These are phyloP conservation scores for Pipistrellus kuhlii DNA, from an alignment of 2,797 vertebrate genomes.

Conservation along the genomic window DNA sequence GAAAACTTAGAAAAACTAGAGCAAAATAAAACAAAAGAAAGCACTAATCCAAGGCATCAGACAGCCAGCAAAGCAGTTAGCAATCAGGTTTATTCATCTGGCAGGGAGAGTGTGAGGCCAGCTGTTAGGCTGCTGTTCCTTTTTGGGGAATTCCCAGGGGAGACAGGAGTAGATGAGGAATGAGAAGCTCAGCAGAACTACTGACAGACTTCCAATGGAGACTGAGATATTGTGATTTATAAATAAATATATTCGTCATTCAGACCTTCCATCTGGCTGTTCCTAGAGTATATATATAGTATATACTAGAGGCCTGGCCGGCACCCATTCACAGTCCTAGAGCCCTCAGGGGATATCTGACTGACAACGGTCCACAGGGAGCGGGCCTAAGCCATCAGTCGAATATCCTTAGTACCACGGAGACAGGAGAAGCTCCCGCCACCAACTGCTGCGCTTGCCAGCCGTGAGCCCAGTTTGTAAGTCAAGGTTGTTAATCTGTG, in stretches of 20 bases:
- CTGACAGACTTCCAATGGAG: neutral
- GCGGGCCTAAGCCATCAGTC: too few relatives aligned
- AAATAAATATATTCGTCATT: neutral
- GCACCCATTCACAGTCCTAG: too few relatives aligned
- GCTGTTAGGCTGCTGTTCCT: neutral
- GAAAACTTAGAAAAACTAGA: neutral
- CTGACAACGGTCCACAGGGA: too few relatives aligned
- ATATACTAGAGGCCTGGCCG: too few relatives aligned
- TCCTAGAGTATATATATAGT: neutral
- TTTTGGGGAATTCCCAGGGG: neutral
- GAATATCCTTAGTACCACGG: too few relatives aligned
- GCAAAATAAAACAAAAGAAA: neutral
- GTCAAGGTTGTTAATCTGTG: neutral
- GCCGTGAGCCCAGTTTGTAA: too few relatives aligned
- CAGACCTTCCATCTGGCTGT: neutral
- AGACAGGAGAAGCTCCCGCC: too few relatives aligned
- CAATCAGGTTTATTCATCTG: neutral
- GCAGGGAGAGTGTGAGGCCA: neutral
- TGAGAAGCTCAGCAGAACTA: neutral
- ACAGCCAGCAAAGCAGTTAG: neutral
- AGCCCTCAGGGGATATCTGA: too few relatives aligned
- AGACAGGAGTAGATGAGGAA: neutral
- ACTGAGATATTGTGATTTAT: neutral
- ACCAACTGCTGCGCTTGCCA: too few relatives aligned
- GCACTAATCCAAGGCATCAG: neutral